These are phyloP conservation scores for Aphidoletes aphidimyza DNA, from an alignment of 2,888 invertebrate genomes.

Conservation along the genomic window DNA sequence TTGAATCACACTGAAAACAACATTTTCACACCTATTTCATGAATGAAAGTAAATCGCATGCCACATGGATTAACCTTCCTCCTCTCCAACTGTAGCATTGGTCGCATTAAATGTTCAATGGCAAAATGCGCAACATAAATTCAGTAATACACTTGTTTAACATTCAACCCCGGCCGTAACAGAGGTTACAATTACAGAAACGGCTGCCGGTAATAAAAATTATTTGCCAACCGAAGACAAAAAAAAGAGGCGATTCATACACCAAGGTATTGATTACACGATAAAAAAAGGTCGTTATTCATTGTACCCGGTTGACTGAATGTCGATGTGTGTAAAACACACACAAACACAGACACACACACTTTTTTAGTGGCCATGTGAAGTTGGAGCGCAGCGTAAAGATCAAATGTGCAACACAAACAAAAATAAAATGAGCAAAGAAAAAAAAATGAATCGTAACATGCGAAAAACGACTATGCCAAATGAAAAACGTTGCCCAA, in stretches of 20 bases:
- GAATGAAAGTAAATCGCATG: background rate
- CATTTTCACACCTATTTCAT: too few relatives aligned
- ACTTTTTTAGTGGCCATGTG: constrained; percentile 39
- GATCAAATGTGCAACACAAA: constrained; percentile 26
- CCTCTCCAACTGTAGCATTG: background rate
- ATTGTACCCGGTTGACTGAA: background rate
- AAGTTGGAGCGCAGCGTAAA: background rate
- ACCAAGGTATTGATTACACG: background rate
- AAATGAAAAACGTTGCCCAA: background rate
- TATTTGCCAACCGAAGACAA: background rate
- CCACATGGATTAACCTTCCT: background rate
- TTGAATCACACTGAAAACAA: too few relatives aligned
- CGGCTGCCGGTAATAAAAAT: background rate
- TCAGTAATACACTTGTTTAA: constrained; percentile 26
- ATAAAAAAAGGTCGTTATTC: background rate
- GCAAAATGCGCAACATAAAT: background rate
- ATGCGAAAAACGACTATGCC: background rate
- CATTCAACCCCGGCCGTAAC: background rate
- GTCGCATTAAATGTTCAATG: constrained; percentile 7
- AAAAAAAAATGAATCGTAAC: background rate
- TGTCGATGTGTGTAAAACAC: constrained; percentile 29
- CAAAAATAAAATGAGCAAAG: background rate
- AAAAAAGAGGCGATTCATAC: background rate
- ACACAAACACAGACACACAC: too few relatives aligned
- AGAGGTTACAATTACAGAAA: constrained; percentile 47